Evolutionary conservation across 1,140 invertebrate genomes (phyloP), one percentile per base, ranked within the genome.

Genomic region (Achroia grisella): DNA sequence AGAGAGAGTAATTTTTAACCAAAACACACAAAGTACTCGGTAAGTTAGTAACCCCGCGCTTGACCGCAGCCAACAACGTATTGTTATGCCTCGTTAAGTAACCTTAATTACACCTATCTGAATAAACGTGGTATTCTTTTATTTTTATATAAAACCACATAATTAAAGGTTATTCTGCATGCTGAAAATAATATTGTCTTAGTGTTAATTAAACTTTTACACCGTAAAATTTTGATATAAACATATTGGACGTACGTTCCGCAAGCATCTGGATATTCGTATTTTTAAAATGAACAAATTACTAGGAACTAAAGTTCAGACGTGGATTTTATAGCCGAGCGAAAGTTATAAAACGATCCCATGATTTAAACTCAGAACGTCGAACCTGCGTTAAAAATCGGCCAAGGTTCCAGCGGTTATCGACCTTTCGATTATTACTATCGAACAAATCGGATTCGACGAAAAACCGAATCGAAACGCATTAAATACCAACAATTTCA

Each of bases 371-470:
- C 75, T 46, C 59, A 63, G 77, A 79, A 57, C 57, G 51, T 55
- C 61, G 56, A 61, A 71, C 70, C 63, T 69, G 61, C 47, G 63
- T 74, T 71, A 68, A 65, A 81, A 81, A 69, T 80, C 76, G 79
- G 79, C 79, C 79, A 83, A 83, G 79, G 79, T 83, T 71, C 53
- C 60, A 13, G 31, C 48, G 76, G 67, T 69, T 59, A 53, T 34
- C 62, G 66, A 78, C 70, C 71, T 56, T 42, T 51, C 42, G 39
- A 41, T 29, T 48, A 13, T 27, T 39, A 48, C 29, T 58, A 43
- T 52, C 56, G 47, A 52, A 58, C 56, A 48, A 50, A 50, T 37
- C 28, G 34, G 17, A 52, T 44, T 33, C 45, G 45, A 59, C 35
- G 32, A 44, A 48, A 57, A 52, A 41, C 42, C 17, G 6, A 23